Evolutionary conservation across 1,140 invertebrate species (phyloP), one percentile per base, ranked within the genome.

Genomic region (Polypedilum pembai): DNA sequence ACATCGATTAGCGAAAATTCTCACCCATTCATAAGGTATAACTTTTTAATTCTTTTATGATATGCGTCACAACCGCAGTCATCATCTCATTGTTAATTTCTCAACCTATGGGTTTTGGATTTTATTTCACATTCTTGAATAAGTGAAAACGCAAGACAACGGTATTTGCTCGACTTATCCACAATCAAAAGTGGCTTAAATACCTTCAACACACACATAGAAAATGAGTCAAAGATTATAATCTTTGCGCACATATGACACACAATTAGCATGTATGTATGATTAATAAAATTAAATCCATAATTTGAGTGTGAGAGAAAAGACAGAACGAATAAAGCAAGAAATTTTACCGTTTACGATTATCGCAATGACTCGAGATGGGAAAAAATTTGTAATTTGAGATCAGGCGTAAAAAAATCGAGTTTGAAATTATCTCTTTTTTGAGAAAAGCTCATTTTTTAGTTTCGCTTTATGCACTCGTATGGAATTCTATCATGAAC

Each of bases 241-340:
- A 56, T 56, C 45, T 56, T 56, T 33, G 24, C 24, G 45, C n/a
- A n/a, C 45, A 56, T 56, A 56, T 56, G 45, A 56, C 45, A 56
- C 45, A 56, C 45, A 56, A 56, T 56, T 56, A 56, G 45, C 45
- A 56, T 56, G 45, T 56, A 15, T 56, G 15, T 12, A 56, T 56
- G 12, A 56, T 4, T 56, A 56, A 56, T 56, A 56, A 56, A 56
- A 56, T n/a, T 56, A 56, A 56, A 56, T 56, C n/a, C 45, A 56
- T 15, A 56, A 56, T 33, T 56, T 12, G 45, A 56, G 24, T 33
- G 2, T 3, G 24, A 56, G 15, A 12, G 45, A 56, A 56, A 56
- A 56, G 45, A 56, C 12, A 12, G 12, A 33, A 33, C 24, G 24
- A 33, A 33, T 33, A 33, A 33, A 5, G 24, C 24, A 33, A 33